Evolutionary conservation across 1,140 invertebrate genomes (phyloP).

Genomic region (Drosophila tsacasi): DNA sequence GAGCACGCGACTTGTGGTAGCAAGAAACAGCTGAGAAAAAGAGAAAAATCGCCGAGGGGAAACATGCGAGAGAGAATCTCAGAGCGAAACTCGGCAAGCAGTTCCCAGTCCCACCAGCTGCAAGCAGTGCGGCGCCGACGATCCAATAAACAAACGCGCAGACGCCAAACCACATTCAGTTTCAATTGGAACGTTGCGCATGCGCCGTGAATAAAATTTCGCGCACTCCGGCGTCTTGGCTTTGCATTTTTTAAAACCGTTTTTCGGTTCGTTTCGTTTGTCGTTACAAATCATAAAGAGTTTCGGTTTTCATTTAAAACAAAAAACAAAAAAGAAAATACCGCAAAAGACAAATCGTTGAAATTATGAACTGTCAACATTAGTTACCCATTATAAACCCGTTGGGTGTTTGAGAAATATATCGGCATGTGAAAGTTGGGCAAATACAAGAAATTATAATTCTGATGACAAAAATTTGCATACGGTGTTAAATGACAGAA

Average conservation of each 20-base stretch:
- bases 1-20: constrained; percentile 63
- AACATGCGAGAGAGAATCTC: background rate
- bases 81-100: constrained; percentile 52
- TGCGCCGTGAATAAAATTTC: constrained; percentile 52
- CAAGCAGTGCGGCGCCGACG: constrained; percentile 40
- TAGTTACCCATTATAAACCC: constrained; percentile 42
- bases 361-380: constrained; percentile 48
- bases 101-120: constrained; percentile 31
- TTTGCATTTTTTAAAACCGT: constrained; percentile 20
- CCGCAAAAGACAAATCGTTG: constrained; percentile 29
- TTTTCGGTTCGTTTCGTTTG: constrained; percentile 54
- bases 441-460: constrained; percentile 37
- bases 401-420: constrained; percentile 24
- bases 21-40: constrained; percentile 28
- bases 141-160: constrained; percentile 76
- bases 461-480: constrained; percentile 57
- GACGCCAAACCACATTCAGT: constrained; percentile 58
- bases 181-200: constrained; percentile 79
- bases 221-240: constrained; percentile 32
- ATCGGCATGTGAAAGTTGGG: constrained; percentile 66
- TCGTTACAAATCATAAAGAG: constrained; percentile 36
- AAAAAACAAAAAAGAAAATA: constrained; percentile 2
- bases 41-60: background rate
- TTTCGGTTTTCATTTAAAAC: constrained; percentile 22
- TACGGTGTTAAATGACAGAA: constrained; percentile 42